Base-by-base conservation (phyloP, 2,113 vertebrate species). In the Sceloporus tristichus region DNA sequence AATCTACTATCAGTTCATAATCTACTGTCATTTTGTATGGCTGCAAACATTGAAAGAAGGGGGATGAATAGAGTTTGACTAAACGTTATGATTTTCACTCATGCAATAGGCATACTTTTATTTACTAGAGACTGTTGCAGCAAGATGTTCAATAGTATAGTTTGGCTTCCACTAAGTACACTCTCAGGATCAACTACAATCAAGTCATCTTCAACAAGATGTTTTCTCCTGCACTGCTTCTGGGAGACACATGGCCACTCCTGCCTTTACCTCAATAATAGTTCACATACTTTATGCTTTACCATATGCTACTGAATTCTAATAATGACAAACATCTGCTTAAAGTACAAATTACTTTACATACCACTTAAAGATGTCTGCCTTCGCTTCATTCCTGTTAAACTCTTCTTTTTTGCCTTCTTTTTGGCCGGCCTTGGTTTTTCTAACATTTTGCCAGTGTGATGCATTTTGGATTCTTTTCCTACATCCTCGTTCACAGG, bases 321-420 rank as follows among this genome's bases (percentile, higher is more conserved):
- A 89, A 90, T 82, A 88, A 88, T 89, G 88, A 93, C 85, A 89
- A 56, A 62, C 70, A 19, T 88, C 70, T 75, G 42, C 86, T 92
- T 88, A 25, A 86, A 70, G 9, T 10, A 11, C 34, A 62, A 62
- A 16, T 16, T 2, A 9, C 48, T 6, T 27, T 1, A 87, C 92
- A 70, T 84, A 99, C 98, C 98, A 95, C 97, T 98, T 82, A 98
- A 96, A 87, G 97, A 97, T 0, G 93, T 97, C 94, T 98, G 98
- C 79, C 96, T 96, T 91, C 97, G 96, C 93, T 98, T 98, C 42
- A 94, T 87, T 66, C 91, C 84, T 83, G 83, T 87, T 0, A 27
- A 93, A 34, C 62, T 82, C 48, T 88, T 94, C 18, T 91, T 85
- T 21, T 77, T 85, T 4, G 34, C 84, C 0, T 29, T 87, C 87